Conservation (phyloP, 2,113 vertebrate genomes). For the Clupea harengus region DNA sequence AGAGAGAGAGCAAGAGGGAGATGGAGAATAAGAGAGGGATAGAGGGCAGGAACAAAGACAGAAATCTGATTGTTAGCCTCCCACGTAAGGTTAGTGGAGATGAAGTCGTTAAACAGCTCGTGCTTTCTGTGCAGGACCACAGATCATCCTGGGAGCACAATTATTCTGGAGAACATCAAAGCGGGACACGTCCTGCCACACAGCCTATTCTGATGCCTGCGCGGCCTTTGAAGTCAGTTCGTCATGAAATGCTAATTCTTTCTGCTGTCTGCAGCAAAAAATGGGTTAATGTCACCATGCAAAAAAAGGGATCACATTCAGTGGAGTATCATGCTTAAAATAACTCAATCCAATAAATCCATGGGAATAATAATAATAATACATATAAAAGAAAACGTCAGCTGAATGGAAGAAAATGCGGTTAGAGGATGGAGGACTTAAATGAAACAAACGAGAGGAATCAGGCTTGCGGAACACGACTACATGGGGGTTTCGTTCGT, state of each 20-base stretch:
- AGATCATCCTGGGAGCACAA: background rate
- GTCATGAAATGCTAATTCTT: background rate
- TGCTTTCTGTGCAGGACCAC: background rate
- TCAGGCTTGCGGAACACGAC: background rate
- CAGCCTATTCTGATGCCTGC: background rate
- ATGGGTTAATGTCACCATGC: slow-evolving; percentile 63
- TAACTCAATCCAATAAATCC: background rate
- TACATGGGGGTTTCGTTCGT: background rate
- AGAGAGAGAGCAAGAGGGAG: background rate
- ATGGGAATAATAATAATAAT: background rate
- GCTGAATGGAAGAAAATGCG: background rate
- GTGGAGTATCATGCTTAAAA: slow-evolving; percentile 42
- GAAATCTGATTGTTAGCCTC: background rate
- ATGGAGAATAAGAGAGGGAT: background rate
- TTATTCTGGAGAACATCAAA: background rate
- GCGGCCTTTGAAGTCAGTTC: background rate
- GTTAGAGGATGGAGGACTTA: background rate
- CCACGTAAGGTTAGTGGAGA: background rate
- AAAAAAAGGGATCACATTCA: slow-evolving; percentile 51
- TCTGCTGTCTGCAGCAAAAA: slow-evolving; percentile 37
- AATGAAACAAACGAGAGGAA: background rate
- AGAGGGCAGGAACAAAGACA: background rate
- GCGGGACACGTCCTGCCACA: background rate
- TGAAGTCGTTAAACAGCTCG: background rate
- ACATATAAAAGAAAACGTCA: background rate